phyloP scores from a whole-genome alignment of 1,140 invertebrate species.

The Drosophila ohnishii region DNA sequence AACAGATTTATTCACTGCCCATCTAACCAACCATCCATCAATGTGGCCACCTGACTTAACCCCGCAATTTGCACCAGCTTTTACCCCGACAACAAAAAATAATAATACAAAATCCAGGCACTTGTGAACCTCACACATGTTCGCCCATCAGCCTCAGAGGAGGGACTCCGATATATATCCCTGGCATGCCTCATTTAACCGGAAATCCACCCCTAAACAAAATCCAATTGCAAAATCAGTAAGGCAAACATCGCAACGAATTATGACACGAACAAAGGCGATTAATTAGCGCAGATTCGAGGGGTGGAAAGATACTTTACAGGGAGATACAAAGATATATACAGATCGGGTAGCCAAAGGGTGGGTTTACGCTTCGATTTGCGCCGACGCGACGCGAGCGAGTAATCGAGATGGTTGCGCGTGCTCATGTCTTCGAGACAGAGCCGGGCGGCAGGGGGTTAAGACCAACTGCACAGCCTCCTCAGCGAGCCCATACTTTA shows the following conservation, averaged over 20 bases:
- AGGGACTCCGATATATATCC: slow-evolving; percentile 10
- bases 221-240: slow-evolving; percentile 61
- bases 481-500: slow-evolving; percentile 53
- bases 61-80: slow-evolving; percentile 49
- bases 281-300: slow-evolving; percentile 63
- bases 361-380: slow-evolving; percentile 17
- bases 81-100: slow-evolving; percentile 20
- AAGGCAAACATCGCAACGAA: slow-evolving; percentile 72
- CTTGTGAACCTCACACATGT: slow-evolving; percentile 78
- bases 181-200: slow-evolving; percentile 65
- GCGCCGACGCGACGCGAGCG: slow-evolving; percentile 22
- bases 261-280: slow-evolving; percentile 79
- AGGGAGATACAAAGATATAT: not conserved
- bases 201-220: slow-evolving; percentile 58
- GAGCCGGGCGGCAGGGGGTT: not conserved
- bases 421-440: slow-evolving; percentile 56
- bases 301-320: slow-evolving; percentile 5
- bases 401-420: slow-evolving; percentile 59
- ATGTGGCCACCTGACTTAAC: slow-evolving; percentile 36
- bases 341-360: not conserved
- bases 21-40: slow-evolving; percentile 57
- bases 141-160: slow-evolving; percentile 11
- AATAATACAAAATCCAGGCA: slow-evolving; percentile 39
- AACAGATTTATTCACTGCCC: slow-evolving; percentile 7
- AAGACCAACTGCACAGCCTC: not conserved